phyloP scores from a whole-genome alignment of 1,140 invertebrate genomes.

The Mya arenaria region DNA sequence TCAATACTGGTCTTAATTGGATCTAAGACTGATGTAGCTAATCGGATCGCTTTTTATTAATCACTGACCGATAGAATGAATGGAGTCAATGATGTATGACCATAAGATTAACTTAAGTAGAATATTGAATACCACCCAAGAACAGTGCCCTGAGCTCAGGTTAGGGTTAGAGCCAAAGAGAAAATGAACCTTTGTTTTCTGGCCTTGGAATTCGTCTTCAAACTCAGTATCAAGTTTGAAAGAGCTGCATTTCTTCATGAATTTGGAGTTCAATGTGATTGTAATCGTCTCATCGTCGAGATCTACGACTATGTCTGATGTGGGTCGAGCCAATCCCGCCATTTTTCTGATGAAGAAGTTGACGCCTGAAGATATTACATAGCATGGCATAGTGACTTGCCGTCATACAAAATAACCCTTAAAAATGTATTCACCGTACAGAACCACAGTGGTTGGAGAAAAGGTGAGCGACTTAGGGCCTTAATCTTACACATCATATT shows the following conservation, averaged over 20 bases:
- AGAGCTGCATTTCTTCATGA: constrained; percentile 36
- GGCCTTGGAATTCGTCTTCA: constrained; percentile 43
- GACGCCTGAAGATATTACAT: constrained; percentile 46
- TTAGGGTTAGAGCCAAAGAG: neutral
- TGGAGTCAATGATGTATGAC: neutral
- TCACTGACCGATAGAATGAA: too few relatives aligned
- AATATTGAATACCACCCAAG: neutral
- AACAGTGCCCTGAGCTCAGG: neutral
- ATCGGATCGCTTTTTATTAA: too few relatives aligned
- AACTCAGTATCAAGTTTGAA: constrained; percentile 56
- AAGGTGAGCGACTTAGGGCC: too few relatives aligned
- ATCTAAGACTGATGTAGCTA: too few relatives aligned
- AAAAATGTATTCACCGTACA: too few relatives aligned
- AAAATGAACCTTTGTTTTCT: constrained; percentile 46
- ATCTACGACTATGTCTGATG: constrained; percentile 34
- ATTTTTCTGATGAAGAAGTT: constrained; percentile 57
- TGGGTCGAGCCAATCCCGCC: constrained; percentile 47
- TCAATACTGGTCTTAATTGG: too few relatives aligned
- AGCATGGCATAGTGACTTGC: neutral
- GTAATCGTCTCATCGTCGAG: constrained; percentile 45
- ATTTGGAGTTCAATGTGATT: constrained; percentile 51
- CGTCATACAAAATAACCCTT: neutral
- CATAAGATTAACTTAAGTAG: neutral
- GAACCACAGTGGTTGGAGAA: too few relatives aligned
- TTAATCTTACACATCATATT: too few relatives aligned